Percentiles rank a stretch among this genome's conserved stretches.
Conservation (phyloP, 2,113 vertebrate genomes). For the Eulemur macaco region DNA sequence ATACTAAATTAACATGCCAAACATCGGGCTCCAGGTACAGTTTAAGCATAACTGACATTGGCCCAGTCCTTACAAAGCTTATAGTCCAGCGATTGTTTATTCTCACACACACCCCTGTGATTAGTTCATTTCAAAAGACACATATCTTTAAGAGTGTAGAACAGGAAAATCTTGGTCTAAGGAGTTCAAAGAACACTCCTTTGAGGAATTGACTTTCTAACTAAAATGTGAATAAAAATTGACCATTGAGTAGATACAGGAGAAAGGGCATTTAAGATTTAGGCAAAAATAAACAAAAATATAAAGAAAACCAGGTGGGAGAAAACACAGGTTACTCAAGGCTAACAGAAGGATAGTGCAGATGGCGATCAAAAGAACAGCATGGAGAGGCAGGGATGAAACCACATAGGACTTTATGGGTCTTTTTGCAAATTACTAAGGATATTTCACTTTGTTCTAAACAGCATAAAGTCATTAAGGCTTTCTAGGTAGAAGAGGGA, state of each 20-base stretch:
- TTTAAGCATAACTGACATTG: background rate
- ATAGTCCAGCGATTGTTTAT: background rate
- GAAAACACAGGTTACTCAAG: background rate
- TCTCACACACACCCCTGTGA: background rate
- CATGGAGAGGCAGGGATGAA: background rate
- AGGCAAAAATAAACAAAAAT: background rate
- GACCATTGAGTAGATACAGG: background rate
- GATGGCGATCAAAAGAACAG: fast-evolving
- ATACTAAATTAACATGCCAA: background rate
- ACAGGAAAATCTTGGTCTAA: background rate
- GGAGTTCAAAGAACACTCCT: background rate
- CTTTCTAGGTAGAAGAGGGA: background rate
- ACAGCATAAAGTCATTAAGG: background rate
- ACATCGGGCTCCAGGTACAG: background rate
- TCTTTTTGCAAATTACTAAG: background rate
- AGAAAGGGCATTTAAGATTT: background rate
- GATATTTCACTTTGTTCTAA: background rate
- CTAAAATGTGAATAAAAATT: background rate
- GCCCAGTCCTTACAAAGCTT: background rate
- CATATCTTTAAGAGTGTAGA: background rate
- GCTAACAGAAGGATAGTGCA: background rate
- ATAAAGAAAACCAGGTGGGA: background rate
- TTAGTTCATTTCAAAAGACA: background rate
- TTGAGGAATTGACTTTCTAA: background rate
- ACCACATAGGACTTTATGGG: background rate